Base-by-base conservation (phyloP, 2,797 vertebrate genomes). In the Fistularia commersonii region DNA sequence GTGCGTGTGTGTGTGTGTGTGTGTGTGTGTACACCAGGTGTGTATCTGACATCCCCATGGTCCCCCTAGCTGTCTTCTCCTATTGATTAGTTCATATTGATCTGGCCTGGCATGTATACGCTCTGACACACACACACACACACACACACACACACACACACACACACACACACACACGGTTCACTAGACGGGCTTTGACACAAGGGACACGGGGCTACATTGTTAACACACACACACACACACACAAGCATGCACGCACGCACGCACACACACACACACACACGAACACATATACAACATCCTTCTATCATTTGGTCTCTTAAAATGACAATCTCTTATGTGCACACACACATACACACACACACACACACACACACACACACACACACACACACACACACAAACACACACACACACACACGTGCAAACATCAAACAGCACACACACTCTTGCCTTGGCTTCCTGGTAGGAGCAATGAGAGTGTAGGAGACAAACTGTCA, bases 51-150 rank as follows among this genome's bases (percentile, higher is more conserved):
- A 36, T 83, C 84, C 83, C 86, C 74, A 77, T 77, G 81, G 86
- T 83, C 83, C 86, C 84, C 77, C 81, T 75, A 77, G 76, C 82
- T 83, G 82, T 88, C 83, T 83, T 82, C 79, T 84, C 70, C 70
- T 77, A 86, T 88, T 80, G 86, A 88, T 88, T 83, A 85, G 69
- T 76, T 76, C 66, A 69, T 84, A 86, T 88, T 88, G 84, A 88
- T 86, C 75, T 64, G 62, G 65, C 63, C 54, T 59, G 62, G 59
- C 63, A 55, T 55, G 54, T 40, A 60, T 51, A 45, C 66, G 35
- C 58, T 37, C 32, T 48, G 40, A 48, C 45, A 45, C 52, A 62
- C 49, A 32, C 34, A 45, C 64, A 48, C 43, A 40, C 51, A 42
- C 51, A 23, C 37, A 48, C 51, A 41, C 54, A 45, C 51, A 23